Conservation (phyloP, 2,113 vertebrate species). For the Rhinoptilus africanus region DNA sequence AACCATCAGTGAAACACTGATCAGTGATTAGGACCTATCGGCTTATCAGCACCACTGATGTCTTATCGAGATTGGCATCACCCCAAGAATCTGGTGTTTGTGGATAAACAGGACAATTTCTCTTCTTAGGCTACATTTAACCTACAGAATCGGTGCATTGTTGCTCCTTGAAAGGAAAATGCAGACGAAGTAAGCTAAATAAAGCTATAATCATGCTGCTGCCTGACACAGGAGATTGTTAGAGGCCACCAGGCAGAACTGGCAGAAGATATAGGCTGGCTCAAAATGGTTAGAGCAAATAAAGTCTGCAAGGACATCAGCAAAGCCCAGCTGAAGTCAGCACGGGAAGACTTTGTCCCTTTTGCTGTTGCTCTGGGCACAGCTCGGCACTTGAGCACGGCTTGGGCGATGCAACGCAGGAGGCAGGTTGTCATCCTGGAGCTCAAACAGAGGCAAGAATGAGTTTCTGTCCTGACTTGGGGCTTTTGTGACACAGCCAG, state of each 20-base stretch:
- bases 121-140: background rate
- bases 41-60: background rate
- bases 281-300: background rate
- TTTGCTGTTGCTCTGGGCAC: background rate
- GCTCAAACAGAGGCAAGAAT: background rate
- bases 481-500: rapidly evolving
- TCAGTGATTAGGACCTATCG: background rate
- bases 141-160: background rate
- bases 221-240: background rate
- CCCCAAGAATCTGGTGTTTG: background rate
- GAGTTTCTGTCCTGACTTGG: background rate
- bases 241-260: background rate
- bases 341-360: background rate
- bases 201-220: background rate
- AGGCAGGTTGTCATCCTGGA: rapidly evolving
- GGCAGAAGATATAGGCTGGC: background rate
- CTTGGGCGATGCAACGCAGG: rapidly evolving
- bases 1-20: background rate
- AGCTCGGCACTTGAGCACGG: background rate
- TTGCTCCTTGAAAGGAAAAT: constrained; percentile 13
- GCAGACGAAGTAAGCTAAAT: background rate
- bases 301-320: background rate
- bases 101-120: background rate
- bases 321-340: background rate
- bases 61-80: background rate